A percentile compares a stretch with the other conserved stretches of the same genome.
Evolutionary conservation across 2,113 vertebrate genomes (phyloP).

Genomic region (Grantiella picta): DNA sequence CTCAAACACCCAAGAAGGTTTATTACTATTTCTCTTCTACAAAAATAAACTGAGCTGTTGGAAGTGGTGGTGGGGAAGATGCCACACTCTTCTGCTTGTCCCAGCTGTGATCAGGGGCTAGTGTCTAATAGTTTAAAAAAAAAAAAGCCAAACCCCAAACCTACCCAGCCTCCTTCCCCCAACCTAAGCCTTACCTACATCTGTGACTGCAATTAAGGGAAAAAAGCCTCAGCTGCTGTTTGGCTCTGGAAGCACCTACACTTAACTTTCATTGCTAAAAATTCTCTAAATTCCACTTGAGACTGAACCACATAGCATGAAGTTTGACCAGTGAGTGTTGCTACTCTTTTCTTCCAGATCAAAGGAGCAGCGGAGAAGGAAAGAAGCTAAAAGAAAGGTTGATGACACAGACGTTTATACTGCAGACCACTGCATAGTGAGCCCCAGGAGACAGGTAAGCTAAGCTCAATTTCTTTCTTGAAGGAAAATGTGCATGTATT

Average conservation of each 20-base stretch:
- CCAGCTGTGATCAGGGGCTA: not conserved
- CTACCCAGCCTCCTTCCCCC: no score
- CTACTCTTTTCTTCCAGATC: not conserved
- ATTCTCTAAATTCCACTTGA: not conserved
- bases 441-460: not conserved
- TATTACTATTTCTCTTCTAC: not conserved
- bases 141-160: not conserved
- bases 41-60: not conserved
- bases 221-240: not conserved
- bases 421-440: not conserved
- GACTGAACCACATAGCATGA: accelerated
- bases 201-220: not conserved
- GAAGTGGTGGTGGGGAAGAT: not conserved
- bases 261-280: not conserved
- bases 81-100: not conserved
- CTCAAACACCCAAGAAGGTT: not conserved
- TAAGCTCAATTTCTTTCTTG: not conserved
- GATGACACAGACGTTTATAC: not conserved
- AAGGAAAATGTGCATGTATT: not conserved
- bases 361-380: not conserved
- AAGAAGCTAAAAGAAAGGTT: not conserved
- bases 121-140: not conserved
- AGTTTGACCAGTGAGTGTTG: not conserved
- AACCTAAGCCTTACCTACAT: not conserved
- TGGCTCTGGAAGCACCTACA: not conserved